Evolutionary conservation across 2,797 vertebrate genomes (phyloP).

Genomic region (Oreonectes daqikongensis): DNA sequence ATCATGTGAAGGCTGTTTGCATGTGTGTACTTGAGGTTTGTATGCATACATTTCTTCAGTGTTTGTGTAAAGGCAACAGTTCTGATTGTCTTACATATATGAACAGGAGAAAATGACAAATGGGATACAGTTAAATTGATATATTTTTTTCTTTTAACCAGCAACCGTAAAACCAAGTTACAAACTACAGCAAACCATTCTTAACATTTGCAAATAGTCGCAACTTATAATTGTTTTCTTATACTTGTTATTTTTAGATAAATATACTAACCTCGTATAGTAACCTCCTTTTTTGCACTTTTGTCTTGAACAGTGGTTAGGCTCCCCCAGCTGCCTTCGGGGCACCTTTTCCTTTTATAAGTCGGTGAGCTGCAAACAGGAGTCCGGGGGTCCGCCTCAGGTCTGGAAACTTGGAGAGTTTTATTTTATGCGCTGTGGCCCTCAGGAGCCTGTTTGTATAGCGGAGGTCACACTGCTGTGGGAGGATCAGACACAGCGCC

Average conservation of each 20-base stretch:
- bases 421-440: conserved; percentile 79
- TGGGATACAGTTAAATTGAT: neutral
- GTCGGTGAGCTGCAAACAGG: conserved; percentile 72
- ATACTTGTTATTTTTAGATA: neutral
- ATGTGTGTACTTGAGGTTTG: conserved; percentile 21
- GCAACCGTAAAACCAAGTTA: too few relatives aligned
- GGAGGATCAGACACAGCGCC: conserved; percentile 78
- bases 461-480: conserved; percentile 82
- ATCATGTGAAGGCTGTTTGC: conserved; percentile 54
- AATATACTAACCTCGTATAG: neutral
- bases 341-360: conserved; percentile 83
- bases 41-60: conserved; percentile 14
- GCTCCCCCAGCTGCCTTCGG: conserved; percentile 79
- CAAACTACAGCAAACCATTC: neutral
- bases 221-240: neutral
- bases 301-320: conserved; percentile 73
- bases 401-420: conserved; percentile 82
- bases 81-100: conserved; percentile 4
- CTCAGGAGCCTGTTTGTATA: conserved; percentile 77
- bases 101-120: neutral
- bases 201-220: neutral
- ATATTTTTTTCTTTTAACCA: conserved; percentile 7
- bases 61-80: conserved; percentile 17
- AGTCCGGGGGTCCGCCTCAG: conserved; percentile 62
- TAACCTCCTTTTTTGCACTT: conserved; percentile 13